A percentile compares a stretch with the other conserved stretches of the same genome.
phyloP scores from a whole-genome alignment of 2,888 invertebrate species.

The Nephrocerus scutellatus region DNA sequence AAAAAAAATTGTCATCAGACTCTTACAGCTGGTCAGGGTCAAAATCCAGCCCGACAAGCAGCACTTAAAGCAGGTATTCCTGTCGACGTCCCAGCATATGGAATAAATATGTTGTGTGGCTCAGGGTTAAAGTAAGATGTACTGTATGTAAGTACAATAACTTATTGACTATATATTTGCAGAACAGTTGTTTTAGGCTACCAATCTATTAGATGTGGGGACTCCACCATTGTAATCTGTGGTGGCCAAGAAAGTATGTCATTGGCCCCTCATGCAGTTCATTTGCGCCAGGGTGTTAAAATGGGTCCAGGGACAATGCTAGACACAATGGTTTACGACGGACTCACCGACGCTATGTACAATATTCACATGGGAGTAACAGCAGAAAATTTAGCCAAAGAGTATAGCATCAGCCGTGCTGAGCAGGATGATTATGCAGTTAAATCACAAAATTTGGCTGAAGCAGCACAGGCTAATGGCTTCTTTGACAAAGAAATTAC shows the following conservation, averaged over 20 bases:
- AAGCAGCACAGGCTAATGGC: constrained; percentile 55
- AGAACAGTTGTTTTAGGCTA: constrained; percentile 62
- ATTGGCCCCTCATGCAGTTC: constrained; percentile 60
- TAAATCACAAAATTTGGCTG: constrained; percentile 60
- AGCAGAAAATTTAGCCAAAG: constrained; percentile 69
- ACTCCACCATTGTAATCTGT: constrained; percentile 61
- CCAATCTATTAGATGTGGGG: constrained; percentile 60
- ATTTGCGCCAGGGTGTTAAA: constrained; percentile 58
- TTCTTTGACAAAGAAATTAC: constrained; percentile 66
- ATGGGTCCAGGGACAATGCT: constrained; percentile 57
- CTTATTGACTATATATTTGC: constrained; percentile 1
- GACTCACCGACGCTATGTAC: constrained; percentile 67
- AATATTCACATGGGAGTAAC: constrained; percentile 75
- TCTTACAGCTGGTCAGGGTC: constrained; percentile 65
- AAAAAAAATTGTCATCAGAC: constrained; percentile 50
- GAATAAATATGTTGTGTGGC: constrained; percentile 74
- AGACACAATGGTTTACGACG: constrained; percentile 64
- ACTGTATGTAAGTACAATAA: constrained; percentile 5
- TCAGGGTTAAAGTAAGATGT: constrained; percentile 65
- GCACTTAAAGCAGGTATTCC: constrained; percentile 67
- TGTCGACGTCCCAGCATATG: constrained; percentile 59
- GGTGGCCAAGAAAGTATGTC: constrained; percentile 84
- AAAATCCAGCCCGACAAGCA: constrained; percentile 77
- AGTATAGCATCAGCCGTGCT: constrained; percentile 57
- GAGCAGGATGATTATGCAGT: constrained; percentile 66